Conservation (phyloP, 2,113 vertebrate genomes). For the Ciconia boyciana region DNA sequence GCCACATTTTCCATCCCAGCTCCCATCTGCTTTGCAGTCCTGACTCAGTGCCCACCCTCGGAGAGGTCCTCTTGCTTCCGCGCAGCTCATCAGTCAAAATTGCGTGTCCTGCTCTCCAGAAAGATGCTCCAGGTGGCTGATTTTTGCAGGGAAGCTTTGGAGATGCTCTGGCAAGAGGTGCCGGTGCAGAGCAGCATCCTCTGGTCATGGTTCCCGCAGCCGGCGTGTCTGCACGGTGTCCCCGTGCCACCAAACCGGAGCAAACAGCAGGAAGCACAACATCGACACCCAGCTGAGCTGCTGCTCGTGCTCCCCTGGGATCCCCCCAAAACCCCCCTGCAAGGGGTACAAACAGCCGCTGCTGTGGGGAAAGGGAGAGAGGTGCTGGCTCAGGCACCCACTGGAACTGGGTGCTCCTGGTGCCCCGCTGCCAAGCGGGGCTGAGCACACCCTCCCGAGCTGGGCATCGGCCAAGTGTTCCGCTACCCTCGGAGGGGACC, state of each 20-base stretch:
- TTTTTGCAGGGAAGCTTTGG: not conserved
- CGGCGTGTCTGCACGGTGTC: fast-evolving
- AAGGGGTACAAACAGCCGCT: not conserved
- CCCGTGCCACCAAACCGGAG: fast-evolving
- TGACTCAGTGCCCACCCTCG: fast-evolving
- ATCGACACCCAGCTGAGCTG: not conserved
- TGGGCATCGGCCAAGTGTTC: not conserved
- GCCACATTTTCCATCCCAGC: not conserved
- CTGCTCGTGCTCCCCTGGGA: not conserved
- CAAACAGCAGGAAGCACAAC: fast-evolving
- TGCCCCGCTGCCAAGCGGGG: too few relatives aligned
- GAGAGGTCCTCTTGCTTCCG: not conserved
- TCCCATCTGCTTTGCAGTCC: not conserved
- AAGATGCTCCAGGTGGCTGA: not conserved
- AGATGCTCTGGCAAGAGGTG: not conserved
- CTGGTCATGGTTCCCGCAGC: fast-evolving
- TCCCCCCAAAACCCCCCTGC: fast-evolving
- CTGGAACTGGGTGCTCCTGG: fast-evolving
- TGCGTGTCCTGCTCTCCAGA: fast-evolving
- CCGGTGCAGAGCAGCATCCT: not conserved
- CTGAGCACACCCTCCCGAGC: not conserved
- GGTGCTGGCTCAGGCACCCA: not conserved
- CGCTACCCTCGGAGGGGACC: fast-evolving
- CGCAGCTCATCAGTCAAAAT: not conserved
- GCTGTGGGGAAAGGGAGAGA: fast-evolving